phyloP scores from a whole-genome alignment of 2,113 vertebrate species.

The Scomber scombrus region DNA sequence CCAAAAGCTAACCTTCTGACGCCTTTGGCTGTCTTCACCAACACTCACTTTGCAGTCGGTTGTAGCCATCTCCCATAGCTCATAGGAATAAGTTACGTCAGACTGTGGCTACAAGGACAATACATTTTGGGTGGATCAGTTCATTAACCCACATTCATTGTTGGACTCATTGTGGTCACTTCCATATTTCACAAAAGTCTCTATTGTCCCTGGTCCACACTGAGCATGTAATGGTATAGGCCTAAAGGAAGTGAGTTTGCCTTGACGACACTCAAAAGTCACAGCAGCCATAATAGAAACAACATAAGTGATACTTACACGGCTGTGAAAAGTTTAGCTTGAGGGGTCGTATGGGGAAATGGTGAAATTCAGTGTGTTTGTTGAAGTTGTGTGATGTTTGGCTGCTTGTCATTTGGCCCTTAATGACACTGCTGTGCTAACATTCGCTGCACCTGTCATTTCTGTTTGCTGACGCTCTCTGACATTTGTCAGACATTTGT shows the following conservation, averaged over 20 bases:
- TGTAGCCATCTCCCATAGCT: background rate
- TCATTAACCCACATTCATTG: too few relatives aligned
- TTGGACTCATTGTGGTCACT: background rate
- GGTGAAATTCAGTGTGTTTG: background rate
- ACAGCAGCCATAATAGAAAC: too few relatives aligned
- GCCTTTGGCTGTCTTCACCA: too few relatives aligned
- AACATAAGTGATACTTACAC: background rate
- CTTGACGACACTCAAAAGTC: too few relatives aligned
- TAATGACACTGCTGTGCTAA: background rate
- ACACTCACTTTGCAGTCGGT: too few relatives aligned
- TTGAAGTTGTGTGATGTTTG: background rate
- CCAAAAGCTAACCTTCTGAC: too few relatives aligned
- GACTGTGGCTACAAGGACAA: background rate
- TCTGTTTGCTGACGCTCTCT: constrained; percentile 23
- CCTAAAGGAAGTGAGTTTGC: background rate
- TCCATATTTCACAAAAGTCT: background rate
- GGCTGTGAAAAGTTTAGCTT: background rate
- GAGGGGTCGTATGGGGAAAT: too few relatives aligned
- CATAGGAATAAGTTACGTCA: constrained; percentile 6
- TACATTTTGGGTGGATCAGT: background rate
- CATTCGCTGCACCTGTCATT: constrained; percentile 11
- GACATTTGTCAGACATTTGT: constrained; percentile 43
- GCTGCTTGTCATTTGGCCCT: constrained; percentile 1
- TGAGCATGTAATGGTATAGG: background rate
- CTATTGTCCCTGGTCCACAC: background rate